Conservation (phyloP, 2,113 vertebrate species). For the Hippopotamus amphibius region DNA sequence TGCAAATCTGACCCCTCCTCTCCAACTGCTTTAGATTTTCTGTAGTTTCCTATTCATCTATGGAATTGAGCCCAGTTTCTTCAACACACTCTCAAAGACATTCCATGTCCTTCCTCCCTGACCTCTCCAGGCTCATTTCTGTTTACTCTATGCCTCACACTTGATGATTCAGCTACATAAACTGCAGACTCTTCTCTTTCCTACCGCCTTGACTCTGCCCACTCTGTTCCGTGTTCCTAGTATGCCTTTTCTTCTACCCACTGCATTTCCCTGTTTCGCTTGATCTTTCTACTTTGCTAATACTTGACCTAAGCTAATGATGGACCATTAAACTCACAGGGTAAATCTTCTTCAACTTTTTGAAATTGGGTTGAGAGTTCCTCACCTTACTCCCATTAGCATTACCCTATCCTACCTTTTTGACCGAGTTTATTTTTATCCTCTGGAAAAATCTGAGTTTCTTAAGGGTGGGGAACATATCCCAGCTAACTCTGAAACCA, state of each 20-base stretch:
- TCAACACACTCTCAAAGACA: background rate
- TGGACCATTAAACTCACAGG: background rate
- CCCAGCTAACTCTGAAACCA: background rate
- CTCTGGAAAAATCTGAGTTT: background rate
- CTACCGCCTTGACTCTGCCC: background rate
- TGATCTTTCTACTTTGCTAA: background rate
- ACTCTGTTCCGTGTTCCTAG: background rate
- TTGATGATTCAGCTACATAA: background rate
- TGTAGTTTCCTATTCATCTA: background rate
- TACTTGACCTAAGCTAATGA: background rate
- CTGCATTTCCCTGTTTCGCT: background rate
- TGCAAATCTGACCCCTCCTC: background rate
- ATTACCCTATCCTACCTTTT: background rate
- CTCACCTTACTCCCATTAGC: background rate
- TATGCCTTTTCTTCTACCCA: background rate
- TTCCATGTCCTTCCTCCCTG: background rate
- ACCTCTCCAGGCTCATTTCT: background rate
- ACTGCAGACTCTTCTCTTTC: background rate
- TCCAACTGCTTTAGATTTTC: background rate
- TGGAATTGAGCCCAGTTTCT: background rate
- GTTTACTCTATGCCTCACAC: background rate
- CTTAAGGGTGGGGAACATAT: background rate
- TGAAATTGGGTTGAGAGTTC: background rate
- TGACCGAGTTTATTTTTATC: background rate
- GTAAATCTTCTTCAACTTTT: background rate